Evolutionary conservation across 2,888 invertebrate genomes (phyloP), one percentile per base, ranked within the genome.

Genomic region (Drosophila putrida): DNA sequence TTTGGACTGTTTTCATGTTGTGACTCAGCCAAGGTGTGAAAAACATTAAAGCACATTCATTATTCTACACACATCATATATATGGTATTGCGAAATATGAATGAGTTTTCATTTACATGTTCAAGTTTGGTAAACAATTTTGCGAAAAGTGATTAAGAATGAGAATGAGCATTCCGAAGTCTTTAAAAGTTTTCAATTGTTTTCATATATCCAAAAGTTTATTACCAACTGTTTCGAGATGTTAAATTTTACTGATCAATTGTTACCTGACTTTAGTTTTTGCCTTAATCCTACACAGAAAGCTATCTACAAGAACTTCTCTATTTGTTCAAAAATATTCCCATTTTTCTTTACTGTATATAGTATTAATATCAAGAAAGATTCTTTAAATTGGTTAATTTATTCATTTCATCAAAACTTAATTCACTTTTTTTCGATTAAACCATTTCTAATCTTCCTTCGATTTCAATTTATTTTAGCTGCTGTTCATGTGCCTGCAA

Each of bases 401-500:
- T 4, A 13, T 8, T 9, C 0, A 15, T 41, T 20, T 41, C 5
- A 41, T 20, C 0, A 15, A 10, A 11, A 20, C 4, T 2, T 11
- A 9, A 4, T 9, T 20, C 10, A 15, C 1, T 2, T 20, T 33
- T 6, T 47, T 4, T 1, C 10, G 11, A 20, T 35, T 25, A 20
- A 4, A 33, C 10, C 13, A 15, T 28, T 31, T 15, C 6, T 54
- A 31, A 43, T 36, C 11, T 44, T 9, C 9, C 5, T 13, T 5
- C 9, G 15, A 11, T 20, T 27, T 8, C n/a, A 27, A 28, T 13
- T 13, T 10, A 28, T 89, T 90, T 35, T 59, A 92, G 91, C 53
- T 92, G 91, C 78, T 91, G 91, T 15, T 78, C 89, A 25, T 92
- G 91, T 71, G 91, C 91, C 33, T 90, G 82, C 59, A 90, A 90